phyloP scores from a whole-genome alignment of 2,888 invertebrate species.

The Drosophila glabriapex region DNA sequence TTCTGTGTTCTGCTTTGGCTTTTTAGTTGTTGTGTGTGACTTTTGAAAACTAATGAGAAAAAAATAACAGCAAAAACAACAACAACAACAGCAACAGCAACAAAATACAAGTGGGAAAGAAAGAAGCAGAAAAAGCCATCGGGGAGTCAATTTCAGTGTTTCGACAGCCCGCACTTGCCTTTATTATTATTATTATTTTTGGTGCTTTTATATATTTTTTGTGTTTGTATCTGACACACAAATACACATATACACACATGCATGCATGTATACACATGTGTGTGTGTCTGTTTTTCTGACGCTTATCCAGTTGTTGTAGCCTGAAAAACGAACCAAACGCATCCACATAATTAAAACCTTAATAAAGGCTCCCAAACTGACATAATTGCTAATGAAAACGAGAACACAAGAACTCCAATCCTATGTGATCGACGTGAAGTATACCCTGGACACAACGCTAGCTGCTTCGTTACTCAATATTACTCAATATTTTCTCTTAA shows the following conservation, averaged over 20 bases:
- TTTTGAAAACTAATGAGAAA: slow-evolving; percentile 30
- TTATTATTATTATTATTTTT: slow-evolving; percentile 27
- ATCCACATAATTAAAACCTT: slow-evolving; percentile 52
- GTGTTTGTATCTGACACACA: slow-evolving; percentile 24
- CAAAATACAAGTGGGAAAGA: slow-evolving; percentile 1
- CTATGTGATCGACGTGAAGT: background rate
- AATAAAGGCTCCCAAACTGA: slow-evolving; percentile 5
- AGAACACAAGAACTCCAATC: too few species aligned
- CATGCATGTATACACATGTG: slow-evolving; percentile 5
- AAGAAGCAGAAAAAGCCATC: slow-evolving; percentile 21
- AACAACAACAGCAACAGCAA: slow-evolving; percentile 18
- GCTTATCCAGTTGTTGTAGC: slow-evolving; percentile 24
- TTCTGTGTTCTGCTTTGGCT: slow-evolving; percentile 43
- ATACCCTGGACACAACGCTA: background rate
- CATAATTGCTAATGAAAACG: slow-evolving; percentile 14
- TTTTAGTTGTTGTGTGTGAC: slow-evolving; percentile 44
- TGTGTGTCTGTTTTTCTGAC: background rate
- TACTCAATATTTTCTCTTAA: background rate
- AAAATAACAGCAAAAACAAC: background rate
- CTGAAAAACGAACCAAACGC: slow-evolving; percentile 15
- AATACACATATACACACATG: background rate
- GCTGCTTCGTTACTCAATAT: slow-evolving; percentile 1
- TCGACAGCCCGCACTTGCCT: slow-evolving; percentile 42
- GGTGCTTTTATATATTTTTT: slow-evolving; percentile 28
- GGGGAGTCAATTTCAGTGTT: slow-evolving; percentile 55